Evolutionary conservation across 2,888 invertebrate species (phyloP), one percentile per base, ranked within the genome.

Genomic region (Elmis aenea): DNA sequence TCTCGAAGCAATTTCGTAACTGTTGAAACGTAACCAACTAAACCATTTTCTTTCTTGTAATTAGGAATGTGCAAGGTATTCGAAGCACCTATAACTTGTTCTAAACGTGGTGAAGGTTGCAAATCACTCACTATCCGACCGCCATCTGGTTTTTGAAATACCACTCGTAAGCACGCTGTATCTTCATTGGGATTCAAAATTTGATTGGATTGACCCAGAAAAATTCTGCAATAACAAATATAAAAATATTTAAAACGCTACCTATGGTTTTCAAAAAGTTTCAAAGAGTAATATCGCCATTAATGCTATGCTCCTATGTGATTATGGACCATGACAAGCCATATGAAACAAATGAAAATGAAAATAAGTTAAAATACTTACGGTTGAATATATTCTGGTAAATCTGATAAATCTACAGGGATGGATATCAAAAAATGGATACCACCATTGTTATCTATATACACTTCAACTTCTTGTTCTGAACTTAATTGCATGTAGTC

Each of bases 361-460:
- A 2, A 6, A 23, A 16, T 29, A 13, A 3, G 25, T 13, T 13
- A 16, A n/a, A 21, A 26, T 13, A 49, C 55, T 51, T 51, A 60
- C 58, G 44, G 47, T 46, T 58, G 58, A 32, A 51, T 45, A 43
- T 59, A 64, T 47, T 77, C 73, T 16, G 83, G 81, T 40, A 85
- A 64, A 44, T 70, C 66, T 8, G 77, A 72, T 48, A 76, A 76
- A 54, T 84, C 78, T 15, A 84, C 69, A 51, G 76, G 72, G 2
- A 85, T 66, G 52, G 70, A 74, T 40, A 85, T 79, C 15, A 83
- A 57, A 57, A 85, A 81, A 57, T 75, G 75, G 1, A 79, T 76
- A 14, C 70, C 63, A 48, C 77, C 76, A 41, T 67, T 67, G 12
- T 59, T 59, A n/a, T 76, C 72, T 3, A 81, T 74, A 60, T 73